A percentile compares a stretch with the other conserved stretches of the same genome.
These are phyloP conservation scores for Sinocyclocheilus anophthalmus DNA, from an alignment of 2,113 vertebrate species.

Conservation along the genomic window DNA sequence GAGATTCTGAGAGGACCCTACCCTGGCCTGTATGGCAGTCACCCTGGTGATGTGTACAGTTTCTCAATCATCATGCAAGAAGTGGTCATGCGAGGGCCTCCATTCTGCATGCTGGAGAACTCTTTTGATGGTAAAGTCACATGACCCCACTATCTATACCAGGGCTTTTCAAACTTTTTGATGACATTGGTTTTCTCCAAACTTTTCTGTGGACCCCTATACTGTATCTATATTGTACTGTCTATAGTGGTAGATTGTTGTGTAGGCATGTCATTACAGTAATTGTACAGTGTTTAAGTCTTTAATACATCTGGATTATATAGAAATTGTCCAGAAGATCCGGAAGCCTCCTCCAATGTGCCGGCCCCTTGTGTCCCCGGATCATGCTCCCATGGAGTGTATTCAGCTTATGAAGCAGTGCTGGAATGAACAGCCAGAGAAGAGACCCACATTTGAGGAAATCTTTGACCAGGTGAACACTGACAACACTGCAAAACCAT, in stretches of 20 bases:
- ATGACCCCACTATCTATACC: background rate
- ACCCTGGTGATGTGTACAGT: slow-evolving; percentile 76
- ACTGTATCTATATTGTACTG: background rate
- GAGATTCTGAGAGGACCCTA: slow-evolving; percentile 73
- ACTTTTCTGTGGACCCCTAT: background rate
- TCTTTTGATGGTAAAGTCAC: slow-evolving; percentile 65
- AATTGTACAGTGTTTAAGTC: background rate
- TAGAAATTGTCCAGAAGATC: slow-evolving; percentile 78
- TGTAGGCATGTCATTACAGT: background rate
- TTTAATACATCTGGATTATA: slow-evolving; percentile 1
- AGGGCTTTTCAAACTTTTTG: background rate
- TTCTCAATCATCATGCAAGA: slow-evolving; percentile 82
- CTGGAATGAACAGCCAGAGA: slow-evolving; percentile 80
- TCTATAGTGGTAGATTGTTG: background rate
- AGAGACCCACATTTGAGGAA: slow-evolving; percentile 74
- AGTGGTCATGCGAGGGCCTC: slow-evolving; percentile 76
- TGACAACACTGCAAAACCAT: background rate
- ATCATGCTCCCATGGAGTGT: slow-evolving; percentile 78
- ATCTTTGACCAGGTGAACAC: slow-evolving; percentile 76
- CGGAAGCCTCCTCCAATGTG: slow-evolving; percentile 76
- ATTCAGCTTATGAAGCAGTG: slow-evolving; percentile 82
- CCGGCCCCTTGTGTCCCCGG: slow-evolving; percentile 74
- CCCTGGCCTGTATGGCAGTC: slow-evolving; percentile 65
- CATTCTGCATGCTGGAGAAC: slow-evolving; percentile 77
- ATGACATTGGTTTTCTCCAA: background rate